Evolutionary conservation across 1,140 invertebrate genomes (phyloP), one percentile per base, ranked within the genome.

Genomic region (Muscidifurax raptorellus): DNA sequence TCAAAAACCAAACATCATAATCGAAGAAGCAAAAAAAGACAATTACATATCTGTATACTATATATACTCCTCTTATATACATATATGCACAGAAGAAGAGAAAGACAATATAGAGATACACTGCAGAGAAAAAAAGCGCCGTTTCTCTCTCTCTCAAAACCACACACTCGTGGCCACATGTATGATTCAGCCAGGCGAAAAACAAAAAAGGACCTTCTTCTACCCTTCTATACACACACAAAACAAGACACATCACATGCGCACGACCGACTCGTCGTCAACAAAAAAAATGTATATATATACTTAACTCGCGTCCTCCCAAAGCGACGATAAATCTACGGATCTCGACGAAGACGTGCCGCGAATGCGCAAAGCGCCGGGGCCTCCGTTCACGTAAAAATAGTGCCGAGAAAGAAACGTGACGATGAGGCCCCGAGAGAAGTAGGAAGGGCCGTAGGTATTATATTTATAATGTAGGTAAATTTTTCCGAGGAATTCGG

Each of bases 251-350:
- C 6, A 59, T 40, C 36, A 40, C 36, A 40, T 40, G 36, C 36
- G 36, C 36, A 40, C 36, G 36, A 40, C 36, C 52, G 52, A n/a
- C 52, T 59, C 52, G 22, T 59, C 52, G 52, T 59, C 52, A 59
- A 59, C 52, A 59, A 59, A 59, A 59, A 5, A 47, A 5, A 52
- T 18, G 5, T 52, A 2, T 52, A 2, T 52, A 22, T 15, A 22
- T 52, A 22, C n/a, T n/a, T 22, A 59, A 59, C 15, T 59, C 40
- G 44, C 44, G 27, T 59, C 1, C 69, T 75, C 28, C 32, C 6
- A 80, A 80, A 72, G 44, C 25, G 59, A 76, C 27, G 32, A 82
- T 82, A 64, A 82, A 82, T 76, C 81, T 28, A 82, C 72, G 72
- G 52, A 82, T 82, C 72, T 44, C 27, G 13, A 18, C 1, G 52